These are phyloP conservation scores for Nilaparvata lugens DNA, from an alignment of 1,140 invertebrate genomes.

Conservation along the genomic window DNA sequence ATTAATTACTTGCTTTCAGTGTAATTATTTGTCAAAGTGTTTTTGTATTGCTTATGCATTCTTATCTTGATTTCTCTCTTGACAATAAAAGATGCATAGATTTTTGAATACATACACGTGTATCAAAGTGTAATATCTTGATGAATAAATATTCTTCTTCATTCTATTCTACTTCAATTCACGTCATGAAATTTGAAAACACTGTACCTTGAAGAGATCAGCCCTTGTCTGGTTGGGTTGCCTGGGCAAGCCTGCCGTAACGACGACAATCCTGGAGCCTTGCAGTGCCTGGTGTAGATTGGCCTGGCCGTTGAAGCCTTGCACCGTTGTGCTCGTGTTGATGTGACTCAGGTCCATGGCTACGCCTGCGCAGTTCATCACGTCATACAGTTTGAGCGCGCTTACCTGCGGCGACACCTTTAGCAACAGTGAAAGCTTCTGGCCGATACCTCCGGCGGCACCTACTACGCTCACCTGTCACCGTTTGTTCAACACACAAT, in stretches of 20 bases:
- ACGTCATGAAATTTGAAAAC: too few relatives aligned
- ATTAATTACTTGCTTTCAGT: too few relatives aligned
- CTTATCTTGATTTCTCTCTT: too few relatives aligned
- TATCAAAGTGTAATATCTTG: too few relatives aligned
- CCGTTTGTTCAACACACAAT: too few relatives aligned
- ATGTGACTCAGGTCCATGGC: slow-evolving; percentile 97
- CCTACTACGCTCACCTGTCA: slow-evolving; percentile 91
- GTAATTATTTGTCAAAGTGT: too few relatives aligned
- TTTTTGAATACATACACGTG: too few relatives aligned
- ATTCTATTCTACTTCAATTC: too few relatives aligned
- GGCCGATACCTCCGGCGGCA: slow-evolving; percentile 95
- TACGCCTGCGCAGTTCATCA: slow-evolving; percentile 93
- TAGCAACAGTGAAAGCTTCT: slow-evolving; percentile 90
- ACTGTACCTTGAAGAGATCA: slow-evolving; percentile 81
- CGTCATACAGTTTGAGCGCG: slow-evolving; percentile 85
- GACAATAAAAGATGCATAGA: too few relatives aligned
- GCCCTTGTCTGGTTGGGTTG: slow-evolving; percentile 95
- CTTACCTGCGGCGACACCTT: slow-evolving; percentile 84
- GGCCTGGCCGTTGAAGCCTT: slow-evolving; percentile 68
- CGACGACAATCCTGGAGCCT: slow-evolving; percentile 80
- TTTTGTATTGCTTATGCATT: too few relatives aligned
- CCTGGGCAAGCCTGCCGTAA: slow-evolving; percentile 94
- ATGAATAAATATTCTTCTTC: too few relatives aligned
- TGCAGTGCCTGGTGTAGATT: slow-evolving; percentile 58
- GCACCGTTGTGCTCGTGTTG: slow-evolving; percentile 77